These are phyloP conservation scores for Rhopalosiphum maidis DNA, from an alignment of 1,140 invertebrate genomes.

Conservation along the genomic window DNA sequence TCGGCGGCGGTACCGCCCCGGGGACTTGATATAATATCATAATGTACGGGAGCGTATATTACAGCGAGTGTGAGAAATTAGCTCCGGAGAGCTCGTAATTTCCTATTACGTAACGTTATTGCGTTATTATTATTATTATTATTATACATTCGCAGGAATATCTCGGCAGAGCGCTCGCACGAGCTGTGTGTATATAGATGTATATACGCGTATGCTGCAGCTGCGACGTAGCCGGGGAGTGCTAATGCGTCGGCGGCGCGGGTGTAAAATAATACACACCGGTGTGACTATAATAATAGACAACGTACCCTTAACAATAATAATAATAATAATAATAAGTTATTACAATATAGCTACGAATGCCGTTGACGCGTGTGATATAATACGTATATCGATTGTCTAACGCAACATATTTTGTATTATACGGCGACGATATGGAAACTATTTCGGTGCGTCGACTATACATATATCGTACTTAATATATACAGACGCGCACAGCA, in stretches of 20 bases:
- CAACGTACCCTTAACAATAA: neutral
- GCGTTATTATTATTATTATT: slow-evolving; percentile 13
- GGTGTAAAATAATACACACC: neutral
- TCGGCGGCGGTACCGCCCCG: neutral
- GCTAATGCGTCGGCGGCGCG: neutral
- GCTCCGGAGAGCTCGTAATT: neutral
- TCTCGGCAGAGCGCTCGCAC: neutral
- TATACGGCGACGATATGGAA: neutral
- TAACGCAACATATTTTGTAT: neutral
- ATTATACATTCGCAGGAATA: neutral
- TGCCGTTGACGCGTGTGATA: neutral
- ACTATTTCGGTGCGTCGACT: neutral
- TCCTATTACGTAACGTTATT: slow-evolving; percentile 20
- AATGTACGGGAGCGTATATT: neutral
- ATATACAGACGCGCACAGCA: too few species aligned
- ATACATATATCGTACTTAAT: neutral
- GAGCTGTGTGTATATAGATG: neutral
- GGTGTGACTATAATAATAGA: slow-evolving; percentile 5
- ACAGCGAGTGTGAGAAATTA: slow-evolving; percentile 17
- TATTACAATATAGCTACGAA: neutral
- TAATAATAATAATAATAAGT: neutral
- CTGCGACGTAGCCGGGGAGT: neutral
- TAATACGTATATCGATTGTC: neutral
- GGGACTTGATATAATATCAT: neutral
- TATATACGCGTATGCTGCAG: neutral